Evolutionary conservation across 2,888 invertebrate genomes (phyloP).

Genomic region (Helleia helle): DNA sequence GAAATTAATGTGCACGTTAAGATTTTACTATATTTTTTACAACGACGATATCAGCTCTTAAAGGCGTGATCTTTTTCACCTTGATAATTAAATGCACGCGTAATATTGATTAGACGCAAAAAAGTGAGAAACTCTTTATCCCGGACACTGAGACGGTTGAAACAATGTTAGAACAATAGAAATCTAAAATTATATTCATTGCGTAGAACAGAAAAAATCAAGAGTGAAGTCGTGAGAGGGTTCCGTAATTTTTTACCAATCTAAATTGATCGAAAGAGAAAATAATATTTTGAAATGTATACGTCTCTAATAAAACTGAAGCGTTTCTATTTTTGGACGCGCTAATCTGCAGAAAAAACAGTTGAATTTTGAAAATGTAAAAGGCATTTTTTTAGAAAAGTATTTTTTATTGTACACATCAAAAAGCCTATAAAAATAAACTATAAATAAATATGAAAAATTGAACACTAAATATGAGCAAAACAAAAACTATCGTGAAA

Average conservation of each 20-base stretch:
- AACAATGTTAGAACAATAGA: neutral
- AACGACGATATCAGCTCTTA: neutral
- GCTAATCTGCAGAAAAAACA: no score
- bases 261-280: no score
- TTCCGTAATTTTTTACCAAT: no score
- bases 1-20: neutral
- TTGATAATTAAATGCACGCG: slow-evolving; percentile 6
- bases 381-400: no score
- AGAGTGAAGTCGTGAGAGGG: no score
- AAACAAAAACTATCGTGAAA: slow-evolving; percentile 44
- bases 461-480: neutral
- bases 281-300: no score
- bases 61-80: slow-evolving; percentile 1
- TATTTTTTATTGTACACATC: no score
- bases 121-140: slow-evolving; percentile 4
- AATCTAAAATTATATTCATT: slow-evolving; percentile 2
- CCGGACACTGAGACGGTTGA: slow-evolving; percentile 6
- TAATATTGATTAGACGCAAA: slow-evolving; percentile 8
- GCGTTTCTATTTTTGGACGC: no score
- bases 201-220: neutral
- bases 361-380: no score
- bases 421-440: no score
- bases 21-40: neutral
- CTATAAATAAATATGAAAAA: no score
- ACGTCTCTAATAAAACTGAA: no score